These are phyloP conservation scores for Aptenodytes patagonicus DNA, from an alignment of 2,113 vertebrate genomes.

Conservation along the genomic window DNA sequence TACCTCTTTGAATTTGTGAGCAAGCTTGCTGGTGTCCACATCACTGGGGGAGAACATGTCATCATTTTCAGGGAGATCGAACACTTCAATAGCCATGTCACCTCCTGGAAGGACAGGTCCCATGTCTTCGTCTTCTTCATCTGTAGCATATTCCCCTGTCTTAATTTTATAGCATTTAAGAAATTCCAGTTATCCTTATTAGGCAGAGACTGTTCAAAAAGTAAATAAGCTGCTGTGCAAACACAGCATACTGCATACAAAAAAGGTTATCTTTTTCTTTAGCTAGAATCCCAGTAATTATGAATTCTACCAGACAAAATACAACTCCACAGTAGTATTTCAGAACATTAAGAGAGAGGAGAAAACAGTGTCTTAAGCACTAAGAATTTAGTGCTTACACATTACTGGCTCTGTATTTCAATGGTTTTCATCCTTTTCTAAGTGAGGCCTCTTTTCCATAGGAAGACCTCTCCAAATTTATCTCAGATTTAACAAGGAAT, in stretches of 20 bases:
- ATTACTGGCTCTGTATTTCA: background rate
- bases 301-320: background rate
- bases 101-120: slow-evolving; percentile 77
- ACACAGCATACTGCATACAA: background rate
- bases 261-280: background rate
- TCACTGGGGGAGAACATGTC: slow-evolving; percentile 93
- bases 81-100: slow-evolving; percentile 94
- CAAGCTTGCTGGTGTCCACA: slow-evolving; percentile 91
- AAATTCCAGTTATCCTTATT: slow-evolving; percentile 41
- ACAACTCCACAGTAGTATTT: background rate
- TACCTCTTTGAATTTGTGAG: slow-evolving; percentile 98
- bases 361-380: background rate
- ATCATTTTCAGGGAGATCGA: slow-evolving; percentile 92
- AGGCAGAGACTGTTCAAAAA: background rate
- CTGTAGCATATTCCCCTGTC: slow-evolving; percentile 97
- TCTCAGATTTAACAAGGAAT: background rate
- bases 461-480: background rate
- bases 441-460: background rate
- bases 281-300: background rate
- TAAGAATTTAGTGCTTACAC: background rate
- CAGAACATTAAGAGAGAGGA: background rate
- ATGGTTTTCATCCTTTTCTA: background rate
- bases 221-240: background rate
- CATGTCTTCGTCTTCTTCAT: slow-evolving; percentile 90
- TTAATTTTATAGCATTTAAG: slow-evolving; percentile 72